Conservation (phyloP, 1,140 invertebrate genomes). For the Cheumatopsyche charites region DNA sequence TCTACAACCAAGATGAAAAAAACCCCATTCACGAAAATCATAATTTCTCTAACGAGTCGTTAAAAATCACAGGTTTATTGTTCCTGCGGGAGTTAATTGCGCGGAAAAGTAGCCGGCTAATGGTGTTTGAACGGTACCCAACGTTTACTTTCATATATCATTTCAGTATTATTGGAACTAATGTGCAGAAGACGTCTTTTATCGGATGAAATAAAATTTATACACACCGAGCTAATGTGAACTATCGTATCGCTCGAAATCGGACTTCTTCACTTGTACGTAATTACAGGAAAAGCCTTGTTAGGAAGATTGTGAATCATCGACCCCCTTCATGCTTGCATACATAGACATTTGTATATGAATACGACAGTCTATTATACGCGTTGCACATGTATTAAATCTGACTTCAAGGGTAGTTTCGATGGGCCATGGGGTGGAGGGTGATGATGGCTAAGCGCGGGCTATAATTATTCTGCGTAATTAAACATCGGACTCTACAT, state of each 20-base stretch:
- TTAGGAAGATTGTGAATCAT: slow-evolving; percentile 46
- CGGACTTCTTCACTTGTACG: slow-evolving; percentile 42
- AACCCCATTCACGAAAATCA: background rate
- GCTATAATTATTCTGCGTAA: slow-evolving; percentile 48
- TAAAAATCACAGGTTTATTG: slow-evolving; percentile 47
- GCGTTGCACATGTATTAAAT: slow-evolving; percentile 20
- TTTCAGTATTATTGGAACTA: slow-evolving; percentile 23
- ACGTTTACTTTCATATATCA: slow-evolving; percentile 24
- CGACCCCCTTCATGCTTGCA: slow-evolving; percentile 27
- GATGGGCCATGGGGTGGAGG: background rate
- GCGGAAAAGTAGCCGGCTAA: slow-evolving; percentile 43
- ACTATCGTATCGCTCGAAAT: slow-evolving; percentile 22
- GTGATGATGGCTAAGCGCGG: slow-evolving; percentile 12
- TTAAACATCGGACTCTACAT: slow-evolving; percentile 43
- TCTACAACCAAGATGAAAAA: background rate
- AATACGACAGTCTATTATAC: background rate
- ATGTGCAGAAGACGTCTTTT: background rate
- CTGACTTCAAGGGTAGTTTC: slow-evolving; percentile 12
- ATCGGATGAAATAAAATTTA: too few relatives aligned
- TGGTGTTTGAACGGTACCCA: slow-evolving; percentile 23
- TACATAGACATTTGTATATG: slow-evolving; percentile 16
- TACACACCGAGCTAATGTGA: too few relatives aligned
- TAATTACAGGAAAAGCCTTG: slow-evolving; percentile 49
- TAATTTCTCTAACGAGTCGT: slow-evolving; percentile 43
- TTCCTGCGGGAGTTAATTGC: slow-evolving; percentile 42